Conservation (phyloP, 2,888 invertebrate genomes). For the Latrodectus hesperus region DNA sequence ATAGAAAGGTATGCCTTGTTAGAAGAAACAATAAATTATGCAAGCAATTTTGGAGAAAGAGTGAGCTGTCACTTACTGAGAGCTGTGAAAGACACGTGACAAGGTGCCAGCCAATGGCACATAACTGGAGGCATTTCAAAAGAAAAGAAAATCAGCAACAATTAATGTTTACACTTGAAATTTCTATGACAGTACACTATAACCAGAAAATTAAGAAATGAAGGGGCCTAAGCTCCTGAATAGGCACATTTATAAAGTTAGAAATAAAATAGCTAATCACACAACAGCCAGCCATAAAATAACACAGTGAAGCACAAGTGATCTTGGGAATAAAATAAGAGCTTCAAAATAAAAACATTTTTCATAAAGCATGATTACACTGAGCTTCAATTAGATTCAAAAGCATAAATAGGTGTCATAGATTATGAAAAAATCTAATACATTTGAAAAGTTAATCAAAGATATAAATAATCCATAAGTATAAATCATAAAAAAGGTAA, state of each 20-base stretch:
- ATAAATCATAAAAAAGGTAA: background rate
- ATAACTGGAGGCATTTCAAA: constrained; percentile 71
- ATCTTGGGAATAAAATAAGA: constrained; percentile 4
- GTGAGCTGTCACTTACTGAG: constrained; percentile 71
- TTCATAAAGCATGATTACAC: no score
- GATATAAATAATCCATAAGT: background rate
- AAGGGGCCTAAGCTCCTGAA: constrained; percentile 20
- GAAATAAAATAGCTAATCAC: constrained; percentile 13
- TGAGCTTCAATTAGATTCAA: no score
- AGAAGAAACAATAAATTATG: constrained; percentile 53
- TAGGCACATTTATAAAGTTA: constrained; percentile 20
- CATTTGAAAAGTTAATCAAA: background rate
- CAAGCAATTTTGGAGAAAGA: constrained; percentile 66
- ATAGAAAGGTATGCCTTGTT: constrained; percentile 53
- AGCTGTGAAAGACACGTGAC: constrained; percentile 71
- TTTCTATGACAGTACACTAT: constrained; percentile 54
- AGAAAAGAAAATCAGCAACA: constrained; percentile 68
- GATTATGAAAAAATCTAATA: no score
- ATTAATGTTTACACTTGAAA: constrained; percentile 49
- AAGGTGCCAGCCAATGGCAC: constrained; percentile 71
- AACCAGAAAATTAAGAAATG: constrained; percentile 32
- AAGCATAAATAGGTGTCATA: no score
- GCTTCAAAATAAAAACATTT: background rate
- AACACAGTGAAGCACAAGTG: background rate
- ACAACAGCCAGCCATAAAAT: constrained; percentile 23